These are phyloP conservation scores for Protonemura montana DNA, from an alignment of 2,888 invertebrate genomes.

Conservation along the genomic window DNA sequence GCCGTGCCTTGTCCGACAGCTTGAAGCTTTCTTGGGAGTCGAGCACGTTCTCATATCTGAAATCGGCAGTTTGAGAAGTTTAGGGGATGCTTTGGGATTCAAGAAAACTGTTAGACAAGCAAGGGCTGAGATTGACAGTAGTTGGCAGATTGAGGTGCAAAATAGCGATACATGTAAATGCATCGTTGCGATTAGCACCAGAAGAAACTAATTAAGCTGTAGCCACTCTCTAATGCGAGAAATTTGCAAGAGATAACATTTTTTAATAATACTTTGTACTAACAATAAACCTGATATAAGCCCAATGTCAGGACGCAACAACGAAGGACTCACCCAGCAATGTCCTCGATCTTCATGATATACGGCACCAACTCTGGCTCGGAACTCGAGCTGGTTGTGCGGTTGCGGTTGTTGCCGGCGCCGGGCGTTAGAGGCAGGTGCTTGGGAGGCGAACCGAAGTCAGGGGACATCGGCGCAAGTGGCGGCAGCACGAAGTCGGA, in stretches of 20 bases:
- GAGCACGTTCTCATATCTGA: constrained; percentile 24
- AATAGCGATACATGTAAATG: too few species aligned
- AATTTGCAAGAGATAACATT: too few species aligned
- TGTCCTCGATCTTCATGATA: constrained; percentile 69
- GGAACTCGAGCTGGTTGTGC: constrained; percentile 61
- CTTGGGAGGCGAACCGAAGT: constrained; percentile 50
- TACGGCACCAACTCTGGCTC: constrained; percentile 70
- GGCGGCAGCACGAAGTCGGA: not conserved
- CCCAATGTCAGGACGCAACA: too few species aligned
- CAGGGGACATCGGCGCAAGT: constrained; percentile 41
- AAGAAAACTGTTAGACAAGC: too few species aligned
- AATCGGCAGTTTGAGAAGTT: not conserved
- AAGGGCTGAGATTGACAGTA: too few species aligned
- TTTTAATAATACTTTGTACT: too few species aligned
- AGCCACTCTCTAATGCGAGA: too few species aligned
- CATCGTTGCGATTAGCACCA: too few species aligned
- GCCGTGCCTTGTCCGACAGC: constrained; percentile 41
- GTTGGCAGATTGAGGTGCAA: too few species aligned
- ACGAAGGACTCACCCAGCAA: constrained; percentile 66
- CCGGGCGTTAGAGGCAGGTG: constrained; percentile 49
- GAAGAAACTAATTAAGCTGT: too few species aligned
- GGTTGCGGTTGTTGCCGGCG: constrained; percentile 54
- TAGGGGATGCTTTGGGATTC: too few species aligned
- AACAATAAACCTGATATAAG: too few species aligned
- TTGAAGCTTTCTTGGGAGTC: constrained; percentile 28